Percentiles rank a stretch among this genome's conserved stretches.
Evolutionary conservation across 2,113 vertebrate genomes (phyloP).

Genomic region (Bubo blakistoni): DNA sequence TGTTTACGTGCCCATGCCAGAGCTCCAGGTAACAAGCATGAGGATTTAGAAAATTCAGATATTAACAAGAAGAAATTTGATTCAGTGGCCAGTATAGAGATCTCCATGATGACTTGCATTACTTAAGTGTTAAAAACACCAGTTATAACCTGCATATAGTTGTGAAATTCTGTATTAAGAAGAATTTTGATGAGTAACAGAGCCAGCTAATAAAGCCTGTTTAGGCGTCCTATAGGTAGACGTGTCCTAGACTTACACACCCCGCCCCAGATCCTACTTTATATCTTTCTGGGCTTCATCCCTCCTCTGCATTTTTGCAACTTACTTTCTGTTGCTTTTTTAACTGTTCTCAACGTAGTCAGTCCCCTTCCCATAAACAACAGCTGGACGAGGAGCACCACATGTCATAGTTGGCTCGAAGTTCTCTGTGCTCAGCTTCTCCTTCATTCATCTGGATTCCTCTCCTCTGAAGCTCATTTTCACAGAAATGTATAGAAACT

Average conservation of each 20-base stretch:
- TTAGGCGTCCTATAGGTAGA: background rate
- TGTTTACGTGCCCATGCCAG: background rate
- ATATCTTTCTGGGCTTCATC: background rate
- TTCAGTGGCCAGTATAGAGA: background rate
- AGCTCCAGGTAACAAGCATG: background rate
- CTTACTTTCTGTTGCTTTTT: background rate
- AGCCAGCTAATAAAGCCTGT: background rate
- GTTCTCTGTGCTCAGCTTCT: background rate
- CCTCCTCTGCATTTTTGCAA: background rate
- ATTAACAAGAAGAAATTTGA: background rate
- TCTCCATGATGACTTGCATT: background rate
- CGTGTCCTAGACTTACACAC: background rate
- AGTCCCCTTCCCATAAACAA: background rate
- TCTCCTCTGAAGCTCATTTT: background rate
- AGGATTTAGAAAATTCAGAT: background rate
- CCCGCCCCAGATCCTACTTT: background rate
- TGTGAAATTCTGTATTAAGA: background rate
- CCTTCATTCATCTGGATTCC: background rate
- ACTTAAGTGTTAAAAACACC: background rate
- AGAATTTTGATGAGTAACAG: background rate
- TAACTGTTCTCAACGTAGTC: background rate
- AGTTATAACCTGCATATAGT: background rate
- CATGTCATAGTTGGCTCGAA: accelerated
- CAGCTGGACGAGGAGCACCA: background rate
- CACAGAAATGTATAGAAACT: background rate